Evolutionary conservation across 2,113 vertebrate species (phyloP), one percentile per base, ranked within the genome.

Genomic region (Sorex fumeus): DNA sequence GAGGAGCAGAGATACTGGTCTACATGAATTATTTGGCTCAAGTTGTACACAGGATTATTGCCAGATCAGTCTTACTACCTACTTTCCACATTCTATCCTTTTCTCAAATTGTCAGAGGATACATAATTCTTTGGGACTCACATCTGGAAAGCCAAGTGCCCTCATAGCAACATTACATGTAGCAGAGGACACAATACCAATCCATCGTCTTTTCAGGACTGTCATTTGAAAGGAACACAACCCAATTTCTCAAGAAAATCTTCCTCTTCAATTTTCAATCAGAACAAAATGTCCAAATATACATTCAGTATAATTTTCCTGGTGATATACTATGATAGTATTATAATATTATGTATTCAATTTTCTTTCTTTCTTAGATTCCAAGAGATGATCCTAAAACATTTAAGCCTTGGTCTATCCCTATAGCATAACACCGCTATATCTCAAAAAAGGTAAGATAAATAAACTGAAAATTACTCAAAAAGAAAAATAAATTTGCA

Each of bases 301-400:
- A 88, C 9, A 84, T 78, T 60, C 72, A 15, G 64, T n/a, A 40
- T 67, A 6, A 12, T 67, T 88, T 84, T 81, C 23, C 78, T 57
- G 13, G 30, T 78, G 16, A 89, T 34, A 78, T 77, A 50, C 32
- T 81, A 13, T 23, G 75, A 36, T 53, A 25, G 8, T 25, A 50
- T 72, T 84, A 83, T 64, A 7, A 57, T 57, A 57, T 45, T 94
- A 92, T 88, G 25, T 19, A 75, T 85, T 79, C 93, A 6, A 83
- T 91, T 89, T 90, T 7, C 87, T 74, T 96, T 95, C 89, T 84
- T 62, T 97, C 97, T 94, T 69, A 97, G 97, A 97, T 98, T 88
- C 96, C 96, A 79, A 97, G 95, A 97, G 95, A 97, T 70, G 95
- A 97, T 43, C 86, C 94, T 50, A 94, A 92, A 92, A 97, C 91